phyloP scores from a whole-genome alignment of 1,140 invertebrate genomes.

The Camponotus pennsylvanicus region DNA sequence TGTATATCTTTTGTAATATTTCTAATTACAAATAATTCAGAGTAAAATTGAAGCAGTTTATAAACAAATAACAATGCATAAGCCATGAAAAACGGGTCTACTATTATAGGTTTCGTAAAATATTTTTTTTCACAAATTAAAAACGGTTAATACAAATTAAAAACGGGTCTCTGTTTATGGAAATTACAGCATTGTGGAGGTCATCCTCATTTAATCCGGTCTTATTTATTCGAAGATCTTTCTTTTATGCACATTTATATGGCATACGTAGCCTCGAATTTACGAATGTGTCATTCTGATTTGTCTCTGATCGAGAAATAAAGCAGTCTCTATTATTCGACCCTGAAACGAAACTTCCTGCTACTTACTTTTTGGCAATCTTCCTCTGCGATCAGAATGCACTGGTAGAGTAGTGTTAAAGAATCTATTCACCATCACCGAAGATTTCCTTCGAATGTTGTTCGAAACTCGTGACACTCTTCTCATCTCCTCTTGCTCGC shows the following conservation, averaged over 20 bases:
- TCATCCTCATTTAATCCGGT: neutral
- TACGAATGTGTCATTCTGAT: neutral
- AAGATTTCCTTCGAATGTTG: conserved; percentile 80
- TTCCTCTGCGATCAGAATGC: conserved; percentile 77
- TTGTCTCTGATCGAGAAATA: neutral
- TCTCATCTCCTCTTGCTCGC: conserved; percentile 79
- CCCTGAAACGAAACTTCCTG: conserved; percentile 11
- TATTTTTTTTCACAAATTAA: neutral
- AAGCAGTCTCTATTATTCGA: neutral
- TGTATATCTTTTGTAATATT: neutral
- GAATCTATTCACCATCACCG: conserved; percentile 86
- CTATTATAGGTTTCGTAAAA: neutral
- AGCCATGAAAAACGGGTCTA: neutral
- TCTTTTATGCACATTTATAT: neutral
- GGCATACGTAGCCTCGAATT: neutral
- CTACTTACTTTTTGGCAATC: conserved; percentile 87
- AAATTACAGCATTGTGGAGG: neutral
- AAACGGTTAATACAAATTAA: too few relatives aligned
- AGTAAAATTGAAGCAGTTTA: neutral
- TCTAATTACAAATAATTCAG: neutral
- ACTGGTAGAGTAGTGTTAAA: conserved; percentile 85
- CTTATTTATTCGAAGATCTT: neutral
- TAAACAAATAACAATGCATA: neutral
- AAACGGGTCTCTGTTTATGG: neutral
- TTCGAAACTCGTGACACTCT: conserved; percentile 76